Evolutionary conservation across 2,888 invertebrate genomes (phyloP).

Genomic region (Diogma glabrata): DNA sequence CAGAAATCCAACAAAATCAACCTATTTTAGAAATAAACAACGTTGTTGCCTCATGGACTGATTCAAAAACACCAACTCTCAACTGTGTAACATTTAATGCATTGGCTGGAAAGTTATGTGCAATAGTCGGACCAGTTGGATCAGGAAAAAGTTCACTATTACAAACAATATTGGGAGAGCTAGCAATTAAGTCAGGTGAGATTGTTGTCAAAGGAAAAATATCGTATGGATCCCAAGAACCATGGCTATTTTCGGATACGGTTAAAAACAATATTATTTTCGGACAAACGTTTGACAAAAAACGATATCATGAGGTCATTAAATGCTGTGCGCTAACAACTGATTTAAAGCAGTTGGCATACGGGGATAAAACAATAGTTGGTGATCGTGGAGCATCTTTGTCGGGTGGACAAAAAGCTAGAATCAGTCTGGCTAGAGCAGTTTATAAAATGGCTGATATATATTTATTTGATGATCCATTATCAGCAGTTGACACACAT

Average conservation of each 20-base stretch:
- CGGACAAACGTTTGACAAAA: conserved; percentile 46
- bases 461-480: conserved; percentile 67
- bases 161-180: conserved; percentile 47
- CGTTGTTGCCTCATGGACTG: conserved; percentile 23
- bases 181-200: conserved; percentile 41
- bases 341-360: conserved; percentile 34
- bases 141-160: conserved; percentile 33
- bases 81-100: neutral
- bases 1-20: neutral
- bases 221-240: conserved; percentile 54
- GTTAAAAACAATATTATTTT: conserved; percentile 66
- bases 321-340: conserved; percentile 32
- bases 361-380: conserved; percentile 45
- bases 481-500: conserved; percentile 66
- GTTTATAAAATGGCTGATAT: conserved; percentile 63
- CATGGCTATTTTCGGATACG: conserved; percentile 54
- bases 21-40: neutral
- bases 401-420: conserved; percentile 1
- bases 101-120: conserved; percentile 3
- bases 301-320: conserved; percentile 44
- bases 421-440: conserved; percentile 54
- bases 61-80: conserved; percentile 16
- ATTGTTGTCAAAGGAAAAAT: conserved; percentile 41
- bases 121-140: neutral
- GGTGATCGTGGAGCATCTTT: conserved; percentile 56